These are phyloP conservation scores for Charanyca ferruginea DNA, from an alignment of 2,888 invertebrate species.

Conservation along the genomic window DNA sequence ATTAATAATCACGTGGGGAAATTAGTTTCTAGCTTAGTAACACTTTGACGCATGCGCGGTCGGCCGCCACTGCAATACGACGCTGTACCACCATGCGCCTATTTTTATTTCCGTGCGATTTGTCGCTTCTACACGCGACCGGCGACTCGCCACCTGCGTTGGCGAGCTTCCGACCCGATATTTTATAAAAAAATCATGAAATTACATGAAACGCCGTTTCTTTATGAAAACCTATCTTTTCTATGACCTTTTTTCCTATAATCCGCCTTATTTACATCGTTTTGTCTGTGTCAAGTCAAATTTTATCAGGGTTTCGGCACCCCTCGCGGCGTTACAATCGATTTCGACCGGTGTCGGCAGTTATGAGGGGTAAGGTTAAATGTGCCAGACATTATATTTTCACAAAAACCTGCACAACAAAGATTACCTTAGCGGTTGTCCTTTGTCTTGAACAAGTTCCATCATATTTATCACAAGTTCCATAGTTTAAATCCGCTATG, in stretches of 20 bases:
- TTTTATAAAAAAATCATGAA: slow-evolving; percentile 17
- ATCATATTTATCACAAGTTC: no score
- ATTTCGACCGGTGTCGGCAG: slow-evolving; percentile 36
- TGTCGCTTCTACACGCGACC: slow-evolving; percentile 54
- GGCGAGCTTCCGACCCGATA: slow-evolving; percentile 15
- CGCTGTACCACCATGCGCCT: slow-evolving; percentile 78
- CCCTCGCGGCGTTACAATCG: slow-evolving; percentile 30
- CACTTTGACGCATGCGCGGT: slow-evolving; percentile 83
- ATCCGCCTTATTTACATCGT: neutral
- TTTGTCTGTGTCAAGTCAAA: neutral
- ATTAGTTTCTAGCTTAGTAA: slow-evolving; percentile 62
- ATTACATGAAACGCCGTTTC: neutral
- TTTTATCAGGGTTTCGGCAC: neutral
- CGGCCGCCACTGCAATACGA: slow-evolving; percentile 87
- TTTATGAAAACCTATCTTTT: neutral
- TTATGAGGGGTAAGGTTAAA: slow-evolving; percentile 29
- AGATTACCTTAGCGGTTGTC: neutral
- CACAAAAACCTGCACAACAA: neutral
- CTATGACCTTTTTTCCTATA: neutral
- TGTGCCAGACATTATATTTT: slow-evolving; percentile 11
- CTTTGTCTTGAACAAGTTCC: neutral
- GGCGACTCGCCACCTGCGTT: slow-evolving; percentile 31
- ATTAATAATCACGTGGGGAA: slow-evolving; percentile 28
- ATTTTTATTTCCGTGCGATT: slow-evolving; percentile 76
- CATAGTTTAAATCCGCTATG: neutral